Conservation (phyloP, 2,797 vertebrate genomes). For the Sibirionetta formosa region DNA sequence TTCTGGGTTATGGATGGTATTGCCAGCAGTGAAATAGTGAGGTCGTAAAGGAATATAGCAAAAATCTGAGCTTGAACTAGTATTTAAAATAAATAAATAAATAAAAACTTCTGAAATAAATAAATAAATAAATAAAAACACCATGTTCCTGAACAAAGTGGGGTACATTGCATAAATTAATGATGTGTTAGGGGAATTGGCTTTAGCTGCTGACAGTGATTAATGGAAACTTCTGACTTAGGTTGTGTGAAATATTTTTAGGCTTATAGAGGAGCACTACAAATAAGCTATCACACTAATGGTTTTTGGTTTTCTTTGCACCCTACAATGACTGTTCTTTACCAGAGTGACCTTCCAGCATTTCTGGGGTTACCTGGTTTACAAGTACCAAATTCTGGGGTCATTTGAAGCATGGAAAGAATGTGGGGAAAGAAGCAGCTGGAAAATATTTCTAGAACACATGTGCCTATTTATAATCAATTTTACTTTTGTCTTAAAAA, state of each 20-base stretch:
- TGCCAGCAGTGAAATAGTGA: neutral
- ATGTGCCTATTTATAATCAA: neutral
- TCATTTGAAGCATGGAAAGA: neutral
- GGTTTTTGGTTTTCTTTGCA: neutral
- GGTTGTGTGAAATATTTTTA: constrained; percentile 14
- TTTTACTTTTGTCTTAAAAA: neutral
- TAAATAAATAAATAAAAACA: too few species aligned
- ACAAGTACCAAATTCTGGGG: neutral
- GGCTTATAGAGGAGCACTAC: neutral
- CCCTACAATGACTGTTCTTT: neutral
- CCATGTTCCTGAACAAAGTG: neutral
- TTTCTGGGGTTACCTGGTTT: neutral
- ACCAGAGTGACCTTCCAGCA: neutral
- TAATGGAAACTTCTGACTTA: constrained; percentile 25
- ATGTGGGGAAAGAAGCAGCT: neutral
- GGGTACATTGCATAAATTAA: neutral
- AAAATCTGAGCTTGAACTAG: neutral
- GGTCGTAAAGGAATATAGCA: neutral
- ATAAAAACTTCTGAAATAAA: neutral
- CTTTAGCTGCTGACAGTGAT: constrained; percentile 24
- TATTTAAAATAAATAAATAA: neutral
- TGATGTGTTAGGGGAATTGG: neutral
- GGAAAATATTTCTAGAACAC: neutral
- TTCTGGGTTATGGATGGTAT: neutral
- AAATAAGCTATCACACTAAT: neutral